Base-by-base conservation (phyloP, 2,888 invertebrate species). In the Tiliacea citrago region DNA sequence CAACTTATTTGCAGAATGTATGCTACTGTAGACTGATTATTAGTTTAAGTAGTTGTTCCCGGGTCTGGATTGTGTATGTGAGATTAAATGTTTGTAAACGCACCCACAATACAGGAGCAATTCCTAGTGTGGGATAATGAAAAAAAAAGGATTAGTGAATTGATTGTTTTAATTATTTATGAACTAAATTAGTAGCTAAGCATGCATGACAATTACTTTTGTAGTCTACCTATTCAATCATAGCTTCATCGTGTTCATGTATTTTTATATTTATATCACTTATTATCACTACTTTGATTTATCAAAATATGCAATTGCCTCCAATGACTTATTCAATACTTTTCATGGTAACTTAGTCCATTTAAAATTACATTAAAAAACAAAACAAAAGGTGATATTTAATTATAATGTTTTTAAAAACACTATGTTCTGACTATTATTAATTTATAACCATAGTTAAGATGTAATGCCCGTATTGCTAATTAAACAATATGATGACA, bases 221-320 rank as follows among this genome's bases (percentile, higher is more conserved):
- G 39, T 67, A 69, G 68, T 60, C 16, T 35, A 39, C 39, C 18
- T 75, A 61, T 53, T 58, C 68, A 65, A 84, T 65, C 69, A 76
- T 58, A 13, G 58, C 60, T 67, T 84, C 18, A 57, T 70, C 39
- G 61, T 65, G 42, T n/a, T 61, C 29, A 60, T 66, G 13, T 35
- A 63, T 51, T 68, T 60, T 29, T n/a, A n/a, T n/a, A n/a, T n/a
- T n/a, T n/a, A n/a, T n/a, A n/a, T n/a, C n/a, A n/a, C n/a, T n/a
- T n/a, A 45, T 61, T 61, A 55, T 35, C 24, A 62, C 65, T 66
- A 45, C 3, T 24, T 58, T 42, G 7, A 21, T n/a, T 66, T 66
- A 53, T 49, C 10, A 35, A 13, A 58, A 69, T 84, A 84, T 81
- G 81, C 68, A 81, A 81, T 67, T 63, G 81, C 81, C 58, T 81